Base-by-base conservation (phyloP, 2,113 vertebrate genomes). In the Istiophorus platypterus region DNA sequence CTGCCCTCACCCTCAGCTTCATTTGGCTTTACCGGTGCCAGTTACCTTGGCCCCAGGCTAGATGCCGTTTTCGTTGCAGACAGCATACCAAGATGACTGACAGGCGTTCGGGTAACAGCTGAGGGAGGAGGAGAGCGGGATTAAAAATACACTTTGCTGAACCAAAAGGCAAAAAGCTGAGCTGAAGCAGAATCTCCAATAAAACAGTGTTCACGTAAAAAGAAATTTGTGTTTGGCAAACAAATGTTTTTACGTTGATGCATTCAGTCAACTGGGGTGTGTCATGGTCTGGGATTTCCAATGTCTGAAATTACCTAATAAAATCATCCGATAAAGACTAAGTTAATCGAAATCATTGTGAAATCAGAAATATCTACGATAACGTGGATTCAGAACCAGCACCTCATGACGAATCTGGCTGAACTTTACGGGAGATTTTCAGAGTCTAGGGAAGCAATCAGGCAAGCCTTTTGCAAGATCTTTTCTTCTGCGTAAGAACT, bases 401-500 rank as follows among this genome's bases (percentile, higher is more conserved):
- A 11, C 7, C 61, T 76, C 39, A 57, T 2, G 1, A 34, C 41
- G 26, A 73, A 39, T 51, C 62, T 24, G 6, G 9, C 37, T 66
- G 29, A n/a, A 34, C 49, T 62, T 26, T 24, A 49, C 8, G n/a
- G 11, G n/a, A 39, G 2, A 34, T 64, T 62, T 24, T 58, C 41
- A 54, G 34, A n/a, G 45, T 61, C 31, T 24, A 7, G 26, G 49
- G 39, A 41, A 20, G 57, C 27, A 64, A 39, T 82, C 64, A 58
- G 1, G 5, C 14, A 22, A 3, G 1, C n/a, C n/a, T n/a, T 62
- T 64, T 52, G 47, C 51, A 78, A 37, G 24, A 45, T 71, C 67
- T 82, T 82, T 82, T 11, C 51, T 58, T 34, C 27, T 2, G 67
- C 73, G 61, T 24, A 56, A 89, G 76, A 84, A 86, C 87, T 88